Evolutionary conservation across 2,888 invertebrate species (phyloP).

Genomic region (Cyclophora albipunctata): DNA sequence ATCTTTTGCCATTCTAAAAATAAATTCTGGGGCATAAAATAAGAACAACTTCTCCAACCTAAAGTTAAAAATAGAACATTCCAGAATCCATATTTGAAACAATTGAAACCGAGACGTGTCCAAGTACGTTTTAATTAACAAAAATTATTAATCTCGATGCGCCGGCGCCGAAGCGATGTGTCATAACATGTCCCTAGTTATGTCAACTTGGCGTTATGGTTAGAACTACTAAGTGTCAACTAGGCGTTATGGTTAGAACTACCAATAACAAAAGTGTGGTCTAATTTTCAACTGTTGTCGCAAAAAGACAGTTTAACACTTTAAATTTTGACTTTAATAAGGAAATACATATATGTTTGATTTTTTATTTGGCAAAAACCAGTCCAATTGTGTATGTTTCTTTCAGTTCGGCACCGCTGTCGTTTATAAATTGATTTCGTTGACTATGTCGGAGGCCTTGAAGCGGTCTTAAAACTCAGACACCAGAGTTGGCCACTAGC

Average conservation of each 20-base stretch:
- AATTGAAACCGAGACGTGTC: slow-evolving; percentile 47
- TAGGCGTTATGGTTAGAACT: too few relatives aligned
- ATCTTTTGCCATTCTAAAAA: too few relatives aligned
- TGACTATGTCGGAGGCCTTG: too few relatives aligned
- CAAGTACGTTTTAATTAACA: slow-evolving; percentile 61
- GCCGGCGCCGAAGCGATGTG: slow-evolving; percentile 47
- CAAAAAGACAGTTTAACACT: background rate
- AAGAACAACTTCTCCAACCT: too few relatives aligned
- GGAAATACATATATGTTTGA: background rate
- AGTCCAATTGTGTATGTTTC: too few relatives aligned
- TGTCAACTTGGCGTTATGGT: too few relatives aligned
- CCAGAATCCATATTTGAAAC: slow-evolving; percentile 53
- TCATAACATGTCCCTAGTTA: slow-evolving; percentile 10
- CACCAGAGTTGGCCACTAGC: too few relatives aligned
- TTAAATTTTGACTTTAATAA: background rate
- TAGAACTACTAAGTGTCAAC: too few relatives aligned
- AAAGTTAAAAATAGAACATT: slow-evolving; percentile 49
- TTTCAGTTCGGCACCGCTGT: too few relatives aligned
- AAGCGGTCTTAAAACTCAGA: too few relatives aligned
- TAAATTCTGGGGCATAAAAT: too few relatives aligned
- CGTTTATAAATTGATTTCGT: too few relatives aligned
- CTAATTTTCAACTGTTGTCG: background rate
- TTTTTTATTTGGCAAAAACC: background rate
- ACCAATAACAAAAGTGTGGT: background rate
- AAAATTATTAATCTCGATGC: slow-evolving; percentile 57